Percentiles rank a stretch among this genome's conserved stretches.
Conservation (phyloP, 2,888 invertebrate species). For the Drosophila nr. fundita region DNA sequence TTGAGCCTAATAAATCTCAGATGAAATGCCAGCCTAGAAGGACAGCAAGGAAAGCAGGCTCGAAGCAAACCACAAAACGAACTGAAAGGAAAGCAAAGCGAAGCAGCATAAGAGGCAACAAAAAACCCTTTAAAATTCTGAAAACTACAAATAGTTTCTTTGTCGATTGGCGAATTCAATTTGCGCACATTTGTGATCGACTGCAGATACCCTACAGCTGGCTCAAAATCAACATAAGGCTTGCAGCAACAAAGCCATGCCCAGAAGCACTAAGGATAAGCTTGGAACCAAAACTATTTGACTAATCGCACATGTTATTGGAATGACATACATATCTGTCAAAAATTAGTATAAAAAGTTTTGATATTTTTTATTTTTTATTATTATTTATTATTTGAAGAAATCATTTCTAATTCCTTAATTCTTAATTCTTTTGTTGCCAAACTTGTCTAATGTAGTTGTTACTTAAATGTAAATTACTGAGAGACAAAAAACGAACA, state of each 20-base stretch:
- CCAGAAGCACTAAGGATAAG: neutral
- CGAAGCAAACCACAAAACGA: neutral
- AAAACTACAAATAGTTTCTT: neutral
- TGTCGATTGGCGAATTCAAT: neutral
- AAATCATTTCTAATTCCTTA: neutral
- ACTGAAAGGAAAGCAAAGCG: neutral
- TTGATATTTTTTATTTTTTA: neutral
- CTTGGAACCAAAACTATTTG: neutral
- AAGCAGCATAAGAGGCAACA: neutral
- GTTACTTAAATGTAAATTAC: neutral
- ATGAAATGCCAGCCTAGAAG: conserved; percentile 15
- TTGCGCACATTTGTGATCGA: neutral
- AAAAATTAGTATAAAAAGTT: neutral
- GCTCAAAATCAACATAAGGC: neutral
- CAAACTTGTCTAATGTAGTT: too few species aligned
- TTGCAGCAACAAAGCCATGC: neutral
- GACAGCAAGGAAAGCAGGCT: conserved; percentile 6
- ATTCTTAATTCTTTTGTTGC: too few species aligned
- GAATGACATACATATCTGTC: neutral
- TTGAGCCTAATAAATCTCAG: conserved; percentile 57
- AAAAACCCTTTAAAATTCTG: neutral
- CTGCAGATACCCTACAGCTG: neutral
- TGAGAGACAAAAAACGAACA: too few species aligned
- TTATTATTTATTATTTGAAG: neutral
- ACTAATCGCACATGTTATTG: neutral